Percentiles rank a stretch among this genome's conserved stretches.
Conservation (phyloP, 2,113 vertebrate species). For the Saguinus midas region DNA sequence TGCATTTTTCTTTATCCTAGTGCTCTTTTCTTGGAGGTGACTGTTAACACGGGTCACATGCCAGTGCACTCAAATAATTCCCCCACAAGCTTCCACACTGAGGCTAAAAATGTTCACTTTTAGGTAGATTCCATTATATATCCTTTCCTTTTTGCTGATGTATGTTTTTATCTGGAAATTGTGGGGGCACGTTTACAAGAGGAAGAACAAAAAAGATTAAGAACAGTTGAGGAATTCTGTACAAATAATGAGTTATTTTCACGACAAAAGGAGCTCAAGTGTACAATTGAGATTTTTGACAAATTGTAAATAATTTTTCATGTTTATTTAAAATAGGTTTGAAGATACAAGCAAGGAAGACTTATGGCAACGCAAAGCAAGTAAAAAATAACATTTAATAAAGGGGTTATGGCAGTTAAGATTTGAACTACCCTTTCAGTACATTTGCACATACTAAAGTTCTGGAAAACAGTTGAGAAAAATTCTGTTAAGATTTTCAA, state of each 20-base stretch:
- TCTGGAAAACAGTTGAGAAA: slow-evolving; percentile 62
- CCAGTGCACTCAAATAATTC: slow-evolving; percentile 40
- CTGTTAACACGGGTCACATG: not conserved
- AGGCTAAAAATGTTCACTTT: slow-evolving; percentile 40
- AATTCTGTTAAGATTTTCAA: slow-evolving; percentile 57
- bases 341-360: slow-evolving; percentile 58
- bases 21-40: not conserved
- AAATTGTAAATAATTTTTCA: slow-evolving; percentile 73
- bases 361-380: slow-evolving; percentile 62
- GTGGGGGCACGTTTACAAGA: slow-evolving; percentile 71
- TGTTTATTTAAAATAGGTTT: slow-evolving; percentile 60
- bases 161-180: slow-evolving; percentile 30
- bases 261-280: slow-evolving; percentile 74
- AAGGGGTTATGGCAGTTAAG: not conserved
- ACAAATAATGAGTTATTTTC: slow-evolving; percentile 79
- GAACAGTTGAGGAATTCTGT: slow-evolving; percentile 63
- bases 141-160: slow-evolving; percentile 50
- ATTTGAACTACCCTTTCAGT: slow-evolving; percentile 4
- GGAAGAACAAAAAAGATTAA: slow-evolving; percentile 72
- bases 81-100: slow-evolving; percentile 32
- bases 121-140: slow-evolving; percentile 19
- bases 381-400: slow-evolving; percentile 51
- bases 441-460: not conserved
- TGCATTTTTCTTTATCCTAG: not conserved
- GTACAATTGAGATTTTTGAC: slow-evolving; percentile 65